Conservation (phyloP, 1,140 invertebrate species). For the Solen grandis region DNA sequence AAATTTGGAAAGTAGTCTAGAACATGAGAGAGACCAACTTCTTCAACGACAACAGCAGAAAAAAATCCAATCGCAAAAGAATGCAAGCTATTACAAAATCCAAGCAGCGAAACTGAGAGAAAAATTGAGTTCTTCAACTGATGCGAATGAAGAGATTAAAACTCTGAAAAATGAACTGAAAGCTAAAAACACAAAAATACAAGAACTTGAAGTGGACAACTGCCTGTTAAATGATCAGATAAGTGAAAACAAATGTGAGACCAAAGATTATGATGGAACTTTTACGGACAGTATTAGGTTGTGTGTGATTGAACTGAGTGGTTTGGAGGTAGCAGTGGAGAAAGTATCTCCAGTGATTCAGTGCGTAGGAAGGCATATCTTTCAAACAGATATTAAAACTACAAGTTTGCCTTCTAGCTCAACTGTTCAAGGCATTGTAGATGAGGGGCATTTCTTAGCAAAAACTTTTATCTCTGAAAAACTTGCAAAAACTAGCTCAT, state of each 20-base stretch:
- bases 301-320: conserved; percentile 55
- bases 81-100: conserved; percentile 4
- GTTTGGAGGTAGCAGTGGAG: conserved; percentile 58
- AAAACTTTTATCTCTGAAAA: conserved; percentile 49
- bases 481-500: conserved; percentile 14
- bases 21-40: background rate
- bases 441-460: conserved; percentile 55
- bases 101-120: background rate
- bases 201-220: background rate
- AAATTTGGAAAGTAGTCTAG: background rate
- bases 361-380: conserved; percentile 37
- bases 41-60: background rate
- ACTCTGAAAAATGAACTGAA: background rate
- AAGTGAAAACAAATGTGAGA: background rate
- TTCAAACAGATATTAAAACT: conserved; percentile 23
- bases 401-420: background rate
- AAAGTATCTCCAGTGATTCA: conserved; percentile 55
- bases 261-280: conserved; percentile 20
- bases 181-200: conserved; percentile 21
- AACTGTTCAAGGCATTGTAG: conserved; percentile 46
- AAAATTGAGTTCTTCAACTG: background rate
- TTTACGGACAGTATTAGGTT: conserved; percentile 40
- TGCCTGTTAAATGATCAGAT: background rate
- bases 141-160: background rate
- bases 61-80: conserved; percentile 4